Evolutionary conservation across 2,113 vertebrate species (phyloP).

Genomic region (Setophaga kirtlandii): DNA sequence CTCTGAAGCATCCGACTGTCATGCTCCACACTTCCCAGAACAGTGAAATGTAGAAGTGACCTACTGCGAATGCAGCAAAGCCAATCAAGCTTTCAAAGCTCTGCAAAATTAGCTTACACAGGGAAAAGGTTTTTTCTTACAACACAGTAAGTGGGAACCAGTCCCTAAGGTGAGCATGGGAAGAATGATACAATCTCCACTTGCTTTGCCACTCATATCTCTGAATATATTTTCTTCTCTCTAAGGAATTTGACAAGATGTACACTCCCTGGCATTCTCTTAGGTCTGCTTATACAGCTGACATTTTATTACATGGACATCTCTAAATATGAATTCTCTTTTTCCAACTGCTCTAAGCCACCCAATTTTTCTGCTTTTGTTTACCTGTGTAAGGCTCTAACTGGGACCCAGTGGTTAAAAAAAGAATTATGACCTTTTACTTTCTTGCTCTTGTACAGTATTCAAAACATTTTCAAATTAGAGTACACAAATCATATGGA

Average conservation of each 20-base stretch:
- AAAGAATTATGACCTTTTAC: neutral
- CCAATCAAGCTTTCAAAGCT: neutral
- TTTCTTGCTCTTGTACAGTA: neutral
- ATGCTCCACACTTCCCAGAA: neutral
- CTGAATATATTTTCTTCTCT: neutral
- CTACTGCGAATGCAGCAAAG: neutral
- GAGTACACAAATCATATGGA: neutral
- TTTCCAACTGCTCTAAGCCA: neutral
- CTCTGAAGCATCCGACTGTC: neutral
- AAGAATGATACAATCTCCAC: neutral
- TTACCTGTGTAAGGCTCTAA: neutral
- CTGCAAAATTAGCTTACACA: neutral
- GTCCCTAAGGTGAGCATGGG: neutral
- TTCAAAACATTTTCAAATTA: neutral
- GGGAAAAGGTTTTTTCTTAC: neutral
- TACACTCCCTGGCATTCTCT: neutral
- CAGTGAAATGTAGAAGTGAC: neutral
- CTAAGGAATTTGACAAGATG: neutral
- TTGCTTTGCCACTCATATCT: neutral
- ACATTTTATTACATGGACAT: neutral
- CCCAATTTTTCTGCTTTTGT: neutral
- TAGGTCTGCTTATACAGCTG: neutral
- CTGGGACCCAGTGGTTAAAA: neutral
- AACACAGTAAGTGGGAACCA: neutral
- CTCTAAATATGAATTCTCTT: neutral